Evolutionary conservation across 2,113 vertebrate species (phyloP).

Genomic region (Leucopsar rothschildi): DNA sequence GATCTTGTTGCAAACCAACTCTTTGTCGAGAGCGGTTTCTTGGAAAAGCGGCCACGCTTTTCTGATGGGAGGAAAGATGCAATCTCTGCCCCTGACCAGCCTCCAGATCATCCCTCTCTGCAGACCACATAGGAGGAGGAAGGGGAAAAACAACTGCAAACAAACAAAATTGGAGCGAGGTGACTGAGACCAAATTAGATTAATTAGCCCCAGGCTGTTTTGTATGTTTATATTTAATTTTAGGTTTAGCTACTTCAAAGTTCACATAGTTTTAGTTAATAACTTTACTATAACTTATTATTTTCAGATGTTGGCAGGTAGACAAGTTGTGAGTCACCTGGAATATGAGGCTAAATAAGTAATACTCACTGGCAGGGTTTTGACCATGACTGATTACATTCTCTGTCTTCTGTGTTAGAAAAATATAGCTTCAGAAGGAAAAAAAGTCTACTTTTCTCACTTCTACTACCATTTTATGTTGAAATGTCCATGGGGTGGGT

Average conservation of each 20-base stretch:
- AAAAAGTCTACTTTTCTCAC: constrained; percentile 59
- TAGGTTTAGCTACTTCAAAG: constrained; percentile 68
- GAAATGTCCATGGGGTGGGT: constrained; percentile 23
- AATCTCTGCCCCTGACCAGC: not conserved
- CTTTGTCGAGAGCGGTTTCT: not conserved
- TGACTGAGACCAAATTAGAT: constrained; percentile 51
- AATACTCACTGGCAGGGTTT: constrained; percentile 59
- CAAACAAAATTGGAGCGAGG: constrained; percentile 46
- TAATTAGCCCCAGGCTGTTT: constrained; percentile 52
- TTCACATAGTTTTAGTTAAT: constrained; percentile 57
- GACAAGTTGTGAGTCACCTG: constrained; percentile 64
- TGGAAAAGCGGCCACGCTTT: not conserved
- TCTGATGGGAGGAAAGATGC: not conserved
- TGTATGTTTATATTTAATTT: constrained; percentile 65
- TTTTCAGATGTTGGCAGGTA: constrained; percentile 67
- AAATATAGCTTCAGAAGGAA: constrained; percentile 42
- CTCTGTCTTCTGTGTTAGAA: constrained; percentile 58
- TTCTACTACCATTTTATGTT: constrained; percentile 48
- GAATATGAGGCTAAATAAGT: constrained; percentile 64
- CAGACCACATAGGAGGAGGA: constrained; percentile 40
- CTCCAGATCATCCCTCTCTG: not conserved
- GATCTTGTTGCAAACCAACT: not conserved
- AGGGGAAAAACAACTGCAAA: constrained; percentile 44
- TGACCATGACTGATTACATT: constrained; percentile 55
- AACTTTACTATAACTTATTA: constrained; percentile 69